Percentiles rank a stretch among this genome's conserved stretches.
Evolutionary conservation across 2,113 vertebrate genomes (phyloP).

Genomic region (Mixornis gularis): DNA sequence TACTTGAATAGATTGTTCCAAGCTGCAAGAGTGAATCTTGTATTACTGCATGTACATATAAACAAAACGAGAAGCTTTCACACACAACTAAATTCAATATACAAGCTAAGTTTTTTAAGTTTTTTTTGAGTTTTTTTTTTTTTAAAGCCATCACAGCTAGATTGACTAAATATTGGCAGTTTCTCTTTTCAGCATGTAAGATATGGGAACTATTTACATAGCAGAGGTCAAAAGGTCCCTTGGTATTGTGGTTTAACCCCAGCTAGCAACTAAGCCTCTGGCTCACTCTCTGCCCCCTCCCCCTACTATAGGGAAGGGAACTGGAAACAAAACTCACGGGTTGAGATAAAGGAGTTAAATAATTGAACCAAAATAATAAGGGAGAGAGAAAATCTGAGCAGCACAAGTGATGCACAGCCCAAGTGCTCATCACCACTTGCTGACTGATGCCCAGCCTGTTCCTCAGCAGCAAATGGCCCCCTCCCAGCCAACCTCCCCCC

Average conservation of each 20-base stretch:
- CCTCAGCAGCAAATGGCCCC: not conserved
- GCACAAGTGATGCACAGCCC: not conserved
- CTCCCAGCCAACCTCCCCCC: not conserved
- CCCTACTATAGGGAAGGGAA: not conserved
- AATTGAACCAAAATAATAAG: not conserved
- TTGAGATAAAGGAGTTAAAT: not conserved
- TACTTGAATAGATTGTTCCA: not conserved
- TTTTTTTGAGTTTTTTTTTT: not conserved
- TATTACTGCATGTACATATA: not conserved
- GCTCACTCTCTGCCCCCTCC: not conserved
- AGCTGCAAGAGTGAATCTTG: not conserved
- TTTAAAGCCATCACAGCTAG: not conserved
- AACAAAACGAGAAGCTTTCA: not conserved
- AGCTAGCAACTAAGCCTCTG: not conserved
- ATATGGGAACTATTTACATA: conserved; percentile 10
- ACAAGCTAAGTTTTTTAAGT: not conserved
- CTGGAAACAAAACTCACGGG: not conserved
- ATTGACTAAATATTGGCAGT: not conserved
- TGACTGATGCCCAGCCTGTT: not conserved
- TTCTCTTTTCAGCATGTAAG: not conserved
- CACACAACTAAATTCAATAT: not conserved
- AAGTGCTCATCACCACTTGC: not conserved
- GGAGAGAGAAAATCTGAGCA: not conserved
- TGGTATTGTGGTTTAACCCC: not conserved
- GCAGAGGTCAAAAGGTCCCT: conserved; percentile 44